Base-by-base conservation (phyloP, 1,140 invertebrate species). In the Formica exsecta region DNA sequence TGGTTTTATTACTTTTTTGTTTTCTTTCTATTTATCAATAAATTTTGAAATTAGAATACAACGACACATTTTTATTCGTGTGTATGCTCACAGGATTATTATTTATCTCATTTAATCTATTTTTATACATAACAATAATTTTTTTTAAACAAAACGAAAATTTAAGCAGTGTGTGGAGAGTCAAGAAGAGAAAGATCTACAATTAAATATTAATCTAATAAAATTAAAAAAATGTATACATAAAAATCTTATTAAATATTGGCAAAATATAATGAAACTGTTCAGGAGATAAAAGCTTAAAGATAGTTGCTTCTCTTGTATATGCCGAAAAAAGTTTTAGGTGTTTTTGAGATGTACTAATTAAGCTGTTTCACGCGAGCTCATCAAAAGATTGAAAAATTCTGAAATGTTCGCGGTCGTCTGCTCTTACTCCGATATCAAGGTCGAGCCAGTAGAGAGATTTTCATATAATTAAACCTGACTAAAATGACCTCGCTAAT, bases 401-500 rank as follows among this genome's bases (percentile, higher is more conserved):
- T 4, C 19, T 8, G 7, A 61, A 73, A 41, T 73, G 6, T 38
- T n/a, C 32, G 0, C 2, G 13, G 9, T 71, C 36, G 25, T 7
- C 3, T 59, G 66, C 19, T 70, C 38, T 71, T 73, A 73, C 22
- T 25, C 13, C 7, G 25, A 61, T 7, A 73, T 73, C 54, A 80
- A 80, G 77, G 77, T 80, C 65, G 48, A 70, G 22, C 54, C n/a
- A 41, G 6, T 66, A 36, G 7, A n/a, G 13, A 51, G 48, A 81
- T 44, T 71, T 59, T 36, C 41, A 36, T 38, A 25, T 74, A 74
- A 83, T 83, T 83, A 73, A 57, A 83, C 38, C 32, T 54, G 54
- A 83, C 54, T 83, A 83, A 29, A 29, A 83, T 74, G 79, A 73
- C 38, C 4, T 64, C 70, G 38, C 13, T 70, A 62, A 61, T 61